phyloP scores from a whole-genome alignment of 2,888 invertebrate genomes.

The Megamerina dolium region DNA sequence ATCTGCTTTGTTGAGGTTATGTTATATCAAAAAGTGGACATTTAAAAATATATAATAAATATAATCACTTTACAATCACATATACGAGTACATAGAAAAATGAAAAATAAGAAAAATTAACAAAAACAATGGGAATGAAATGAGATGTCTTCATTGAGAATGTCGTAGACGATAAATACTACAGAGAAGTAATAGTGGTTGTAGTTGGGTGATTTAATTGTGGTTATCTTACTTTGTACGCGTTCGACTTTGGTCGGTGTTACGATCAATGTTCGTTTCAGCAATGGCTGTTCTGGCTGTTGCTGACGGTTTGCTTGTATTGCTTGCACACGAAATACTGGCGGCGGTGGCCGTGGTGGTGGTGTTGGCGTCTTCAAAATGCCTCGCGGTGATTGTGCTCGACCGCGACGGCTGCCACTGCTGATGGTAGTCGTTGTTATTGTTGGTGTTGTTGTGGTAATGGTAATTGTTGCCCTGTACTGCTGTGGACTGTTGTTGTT shows the following conservation, averaged over 20 bases:
- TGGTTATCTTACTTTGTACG: slow-evolving; percentile 41
- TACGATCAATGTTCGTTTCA: slow-evolving; percentile 27
- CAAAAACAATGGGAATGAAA: no score
- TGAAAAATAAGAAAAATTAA: no score
- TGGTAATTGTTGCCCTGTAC: slow-evolving; percentile 20
- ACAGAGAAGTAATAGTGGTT: no score
- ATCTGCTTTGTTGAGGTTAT: no score
- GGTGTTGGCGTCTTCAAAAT: slow-evolving; percentile 34
- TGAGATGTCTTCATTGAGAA: no score
- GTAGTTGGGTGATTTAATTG: no score
- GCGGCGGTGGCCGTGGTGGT: slow-evolving; percentile 35
- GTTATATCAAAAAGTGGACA: no score
- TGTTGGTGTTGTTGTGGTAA: slow-evolving; percentile 19
- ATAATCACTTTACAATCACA: no score
- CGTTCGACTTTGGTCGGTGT: slow-evolving; percentile 30
- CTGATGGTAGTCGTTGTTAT: slow-evolving; percentile 19
- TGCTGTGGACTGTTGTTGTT: slow-evolving; percentile 13
- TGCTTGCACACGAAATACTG: slow-evolving; percentile 18
- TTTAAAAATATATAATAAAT: no score
- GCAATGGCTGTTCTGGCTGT: slow-evolving; percentile 25
- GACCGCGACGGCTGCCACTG: slow-evolving; percentile 15
- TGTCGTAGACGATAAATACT: no score
- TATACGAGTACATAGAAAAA: no score
- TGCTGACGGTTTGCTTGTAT: slow-evolving; percentile 10
- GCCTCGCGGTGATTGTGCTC: slow-evolving; percentile 14